A percentile compares a stretch with the other conserved stretches of the same genome.
These are phyloP conservation scores for Mystacides longicornis DNA, from an alignment of 2,888 invertebrate species.

Conservation along the genomic window DNA sequence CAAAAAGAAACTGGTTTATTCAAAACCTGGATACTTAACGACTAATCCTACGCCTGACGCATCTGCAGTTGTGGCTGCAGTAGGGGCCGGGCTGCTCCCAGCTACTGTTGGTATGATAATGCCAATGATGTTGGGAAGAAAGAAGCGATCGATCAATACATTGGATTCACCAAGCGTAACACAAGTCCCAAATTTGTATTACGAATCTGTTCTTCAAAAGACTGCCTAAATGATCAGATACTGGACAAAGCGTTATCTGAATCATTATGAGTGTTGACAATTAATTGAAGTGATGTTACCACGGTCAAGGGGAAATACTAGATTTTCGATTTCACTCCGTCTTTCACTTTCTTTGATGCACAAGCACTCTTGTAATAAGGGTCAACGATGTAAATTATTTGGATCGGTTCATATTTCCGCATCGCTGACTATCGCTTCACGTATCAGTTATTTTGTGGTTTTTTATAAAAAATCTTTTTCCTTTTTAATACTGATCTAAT, in stretches of 20 bases:
- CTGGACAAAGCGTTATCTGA: background rate
- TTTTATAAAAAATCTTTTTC: background rate
- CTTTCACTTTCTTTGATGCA: background rate
- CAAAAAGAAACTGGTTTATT: slow-evolving; percentile 5
- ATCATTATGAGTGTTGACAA: background rate
- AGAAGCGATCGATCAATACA: slow-evolving; percentile 12
- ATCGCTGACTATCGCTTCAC: background rate
- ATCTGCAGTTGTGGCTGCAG: slow-evolving; percentile 61
- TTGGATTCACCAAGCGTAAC: slow-evolving; percentile 17
- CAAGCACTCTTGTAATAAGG: background rate
- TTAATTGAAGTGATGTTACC: background rate
- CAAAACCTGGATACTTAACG: slow-evolving; percentile 34
- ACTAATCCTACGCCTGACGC: slow-evolving; percentile 42
- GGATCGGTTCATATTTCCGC: background rate
- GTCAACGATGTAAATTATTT: background rate
- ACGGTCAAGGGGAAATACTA: background rate
- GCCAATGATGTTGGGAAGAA: slow-evolving; percentile 62
- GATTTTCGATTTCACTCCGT: background rate
- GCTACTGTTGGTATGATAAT: slow-evolving; percentile 76
- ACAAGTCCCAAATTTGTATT: slow-evolving; percentile 20
- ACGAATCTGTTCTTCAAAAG: slow-evolving; percentile 23
- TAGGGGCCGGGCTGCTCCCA: slow-evolving; percentile 72
- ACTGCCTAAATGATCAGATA: slow-evolving; percentile 4
- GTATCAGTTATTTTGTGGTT: background rate
- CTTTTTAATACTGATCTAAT: too few relatives aligned